phyloP scores from a whole-genome alignment of 2,797 vertebrate species.

The Hirundo rustica region DNA sequence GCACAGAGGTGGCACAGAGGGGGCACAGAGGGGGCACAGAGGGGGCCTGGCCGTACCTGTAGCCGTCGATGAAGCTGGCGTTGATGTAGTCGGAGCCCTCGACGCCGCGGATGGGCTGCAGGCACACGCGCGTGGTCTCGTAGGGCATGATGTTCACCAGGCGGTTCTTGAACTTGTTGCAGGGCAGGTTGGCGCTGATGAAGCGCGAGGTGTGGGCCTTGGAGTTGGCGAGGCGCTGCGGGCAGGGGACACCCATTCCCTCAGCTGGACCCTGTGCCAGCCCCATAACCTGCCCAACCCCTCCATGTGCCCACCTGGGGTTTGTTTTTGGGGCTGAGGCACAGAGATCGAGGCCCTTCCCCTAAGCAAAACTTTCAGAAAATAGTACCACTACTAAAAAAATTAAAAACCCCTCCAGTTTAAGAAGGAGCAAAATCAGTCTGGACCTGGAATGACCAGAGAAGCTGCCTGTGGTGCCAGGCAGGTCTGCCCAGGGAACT shows the following conservation, averaged over 20 bases:
- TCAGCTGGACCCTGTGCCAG: not conserved
- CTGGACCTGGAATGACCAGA: not conserved
- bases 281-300: accelerated
- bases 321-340: not conserved
- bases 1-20: not conserved
- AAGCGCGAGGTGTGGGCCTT: constrained; percentile 98
- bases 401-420: not conserved
- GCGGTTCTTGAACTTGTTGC: constrained; percentile 99
- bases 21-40: too few relatives aligned
- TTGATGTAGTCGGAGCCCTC: constrained; percentile 96
- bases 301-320: accelerated
- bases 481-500: not conserved
- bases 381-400: not conserved
- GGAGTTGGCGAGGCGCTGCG: constrained; percentile 93
- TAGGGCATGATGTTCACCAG: constrained; percentile 99
- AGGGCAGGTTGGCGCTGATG: constrained; percentile 98
- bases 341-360: not conserved
- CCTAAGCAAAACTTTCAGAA: not conserved
- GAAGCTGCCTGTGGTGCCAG: not conserved
- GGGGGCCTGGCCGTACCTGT: not conserved
- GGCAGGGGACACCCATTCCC: not conserved
- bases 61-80: not conserved
- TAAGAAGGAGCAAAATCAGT: not conserved
- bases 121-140: constrained; percentile 93
- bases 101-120: constrained; percentile 96